phyloP scores from a whole-genome alignment of 1,140 invertebrate genomes.

The Leptestheria dahalacensis region DNA sequence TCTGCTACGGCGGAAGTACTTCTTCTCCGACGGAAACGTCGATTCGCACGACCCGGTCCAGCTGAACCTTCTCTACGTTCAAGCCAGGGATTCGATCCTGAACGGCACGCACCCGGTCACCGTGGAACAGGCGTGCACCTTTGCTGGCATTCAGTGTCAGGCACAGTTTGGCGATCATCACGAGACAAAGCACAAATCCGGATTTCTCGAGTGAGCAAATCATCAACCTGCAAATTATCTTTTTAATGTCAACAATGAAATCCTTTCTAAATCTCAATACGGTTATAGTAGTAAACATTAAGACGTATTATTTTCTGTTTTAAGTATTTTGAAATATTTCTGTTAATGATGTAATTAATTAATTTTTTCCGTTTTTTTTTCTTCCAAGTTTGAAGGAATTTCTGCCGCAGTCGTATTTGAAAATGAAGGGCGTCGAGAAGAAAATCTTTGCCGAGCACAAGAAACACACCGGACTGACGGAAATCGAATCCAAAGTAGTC shows the following conservation, averaged over 20 bases:
- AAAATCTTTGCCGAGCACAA: slow-evolving; percentile 86
- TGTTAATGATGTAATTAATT: neutral
- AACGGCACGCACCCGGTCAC: slow-evolving; percentile 98
- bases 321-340: no score
- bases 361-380: slow-evolving; percentile 18
- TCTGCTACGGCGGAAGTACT: slow-evolving; percentile 83
- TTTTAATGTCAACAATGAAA: neutral
- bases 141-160: slow-evolving; percentile 95
- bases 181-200: slow-evolving; percentile 83
- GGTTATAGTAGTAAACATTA: neutral
- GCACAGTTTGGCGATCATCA: slow-evolving; percentile 95
- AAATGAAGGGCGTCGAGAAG: slow-evolving; percentile 92
- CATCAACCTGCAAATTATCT: neutral
- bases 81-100: slow-evolving; percentile 93
- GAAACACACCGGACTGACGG: slow-evolving; percentile 59
- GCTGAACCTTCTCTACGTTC: slow-evolving; percentile 90
- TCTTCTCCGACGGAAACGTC: slow-evolving; percentile 98
- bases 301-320: no score
- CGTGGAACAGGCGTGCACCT: slow-evolving; percentile 86
- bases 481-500: slow-evolving; percentile 89
- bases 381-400: slow-evolving; percentile 77
- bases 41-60: slow-evolving; percentile 97
- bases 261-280: neutral
- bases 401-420: slow-evolving; percentile 87
- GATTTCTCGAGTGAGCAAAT: slow-evolving; percentile 82